Base-by-base conservation (phyloP, 2,888 invertebrate species). In the Cosmia pyralina region DNA sequence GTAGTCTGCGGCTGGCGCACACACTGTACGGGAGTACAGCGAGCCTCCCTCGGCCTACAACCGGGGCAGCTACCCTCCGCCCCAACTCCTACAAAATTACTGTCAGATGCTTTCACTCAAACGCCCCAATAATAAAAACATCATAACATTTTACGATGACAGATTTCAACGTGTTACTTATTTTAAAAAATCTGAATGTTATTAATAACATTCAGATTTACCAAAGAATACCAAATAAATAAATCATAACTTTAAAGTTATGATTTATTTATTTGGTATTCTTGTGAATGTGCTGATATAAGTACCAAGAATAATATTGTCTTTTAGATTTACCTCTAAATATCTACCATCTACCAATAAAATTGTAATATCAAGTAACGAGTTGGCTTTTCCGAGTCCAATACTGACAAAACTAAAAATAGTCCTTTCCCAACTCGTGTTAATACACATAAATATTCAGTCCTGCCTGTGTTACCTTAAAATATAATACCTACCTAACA, bases 1-100 rank as follows among this genome's bases (percentile, higher is more conserved):
- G 81, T 82, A 83, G 78, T 79, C 72, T 82, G 57, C 69, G 28
- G 13, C 15, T n/a, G 44, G n/a, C 22, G 22, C 13, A 38, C 65
- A 55, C 63, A 53, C n/a, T 55, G 15, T 48, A 15, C 57, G 13
- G n/a, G n/a, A n/a, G n/a, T n/a, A n/a, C 17, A 64, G 22, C 52
- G 48, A 53, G 34, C 52, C 50, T 52, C 46, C 63, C 62, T 46
- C 66, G 11, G 41, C 67, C 52, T 22, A 60, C 58, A 46, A 50
- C 41, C 50, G 57, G 17, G 53, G 13, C 38, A 44, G 28, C 69
- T 59, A 69, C 82, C 77, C 72, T 68, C 60, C 65, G 41, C 64
- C 62, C 57, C 44, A 19, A 69, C 46, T 90, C 88, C 86, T 84
- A 85, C 82, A 85, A 85, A 88, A 88, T 90, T 87, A 88, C 85